phyloP scores from a whole-genome alignment of 2,113 vertebrate species.

The Myrmecophaga tridactyla region DNA sequence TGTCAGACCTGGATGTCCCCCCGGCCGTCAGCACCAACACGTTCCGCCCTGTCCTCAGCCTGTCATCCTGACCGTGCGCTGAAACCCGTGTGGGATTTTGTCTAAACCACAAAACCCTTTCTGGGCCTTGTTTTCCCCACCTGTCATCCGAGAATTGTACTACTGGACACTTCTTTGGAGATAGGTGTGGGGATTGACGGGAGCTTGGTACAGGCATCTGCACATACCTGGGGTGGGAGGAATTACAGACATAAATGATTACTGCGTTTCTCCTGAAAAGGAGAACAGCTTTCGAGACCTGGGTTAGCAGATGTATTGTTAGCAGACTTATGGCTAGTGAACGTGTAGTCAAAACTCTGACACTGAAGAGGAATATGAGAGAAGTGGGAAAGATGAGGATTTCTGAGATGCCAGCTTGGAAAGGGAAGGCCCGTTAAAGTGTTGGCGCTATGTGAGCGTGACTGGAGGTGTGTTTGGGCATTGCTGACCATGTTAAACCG shows the following conservation, averaged over 20 bases:
- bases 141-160: rapidly evolving
- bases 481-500: constrained; percentile 48
- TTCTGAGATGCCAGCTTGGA: rapidly evolving
- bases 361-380: rapidly evolving
- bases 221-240: neutral
- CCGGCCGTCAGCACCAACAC: rapidly evolving
- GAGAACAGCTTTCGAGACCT: neutral
- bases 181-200: neutral
- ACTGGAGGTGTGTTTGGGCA: neutral
- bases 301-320: rapidly evolving
- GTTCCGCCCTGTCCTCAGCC: neutral
- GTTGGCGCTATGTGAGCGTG: neutral
- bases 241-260: neutral
- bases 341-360: neutral
- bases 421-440: neutral
- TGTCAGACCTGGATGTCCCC: too few species aligned
- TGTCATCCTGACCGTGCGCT: neutral
- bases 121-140: neutral
- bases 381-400: neutral
- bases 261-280: neutral
- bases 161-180: rapidly evolving
- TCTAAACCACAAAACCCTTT: neutral
- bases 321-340: neutral
- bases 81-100: neutral
- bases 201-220: rapidly evolving